phyloP scores from a whole-genome alignment of 2,113 vertebrate genomes.

The Recurvirostra avosetta region DNA sequence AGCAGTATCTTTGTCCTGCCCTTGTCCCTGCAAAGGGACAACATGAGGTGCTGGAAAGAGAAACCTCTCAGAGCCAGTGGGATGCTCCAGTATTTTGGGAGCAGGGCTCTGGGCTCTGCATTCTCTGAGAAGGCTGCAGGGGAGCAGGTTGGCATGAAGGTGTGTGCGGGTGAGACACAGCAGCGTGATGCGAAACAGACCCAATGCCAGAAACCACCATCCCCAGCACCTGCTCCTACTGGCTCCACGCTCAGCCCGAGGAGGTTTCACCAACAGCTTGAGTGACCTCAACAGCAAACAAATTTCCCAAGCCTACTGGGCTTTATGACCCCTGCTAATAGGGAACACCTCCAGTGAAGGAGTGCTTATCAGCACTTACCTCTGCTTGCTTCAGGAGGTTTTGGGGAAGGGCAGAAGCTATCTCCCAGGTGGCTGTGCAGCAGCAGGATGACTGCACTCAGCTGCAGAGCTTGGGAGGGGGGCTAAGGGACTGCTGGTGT shows the following conservation, averaged over 20 bases:
- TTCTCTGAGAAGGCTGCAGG: neutral
- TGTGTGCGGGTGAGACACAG: neutral
- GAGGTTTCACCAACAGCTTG: neutral
- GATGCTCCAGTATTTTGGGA: neutral
- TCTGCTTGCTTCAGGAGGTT: neutral
- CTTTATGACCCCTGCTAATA: neutral
- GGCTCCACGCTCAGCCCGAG: neutral
- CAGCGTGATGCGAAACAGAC: neutral
- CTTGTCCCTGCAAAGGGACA: neutral
- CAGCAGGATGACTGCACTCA: neutral
- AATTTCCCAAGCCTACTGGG: neutral
- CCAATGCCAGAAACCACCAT: neutral
- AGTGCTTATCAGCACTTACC: neutral
- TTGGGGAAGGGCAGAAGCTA: neutral
- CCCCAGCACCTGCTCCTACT: neutral
- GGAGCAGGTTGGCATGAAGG: neutral
- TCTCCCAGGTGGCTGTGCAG: neutral
- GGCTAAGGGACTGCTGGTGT: neutral
- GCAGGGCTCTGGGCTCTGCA: neutral
- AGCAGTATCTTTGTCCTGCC: neutral
- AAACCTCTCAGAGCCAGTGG: neutral
- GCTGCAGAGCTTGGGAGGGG: neutral
- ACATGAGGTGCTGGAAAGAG: neutral
- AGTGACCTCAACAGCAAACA: neutral
- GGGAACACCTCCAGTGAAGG: neutral